Percentiles rank a stretch among this genome's conserved stretches.
Conservation (phyloP, 2,113 vertebrate genomes). For the Nycticryphes semicollaris region DNA sequence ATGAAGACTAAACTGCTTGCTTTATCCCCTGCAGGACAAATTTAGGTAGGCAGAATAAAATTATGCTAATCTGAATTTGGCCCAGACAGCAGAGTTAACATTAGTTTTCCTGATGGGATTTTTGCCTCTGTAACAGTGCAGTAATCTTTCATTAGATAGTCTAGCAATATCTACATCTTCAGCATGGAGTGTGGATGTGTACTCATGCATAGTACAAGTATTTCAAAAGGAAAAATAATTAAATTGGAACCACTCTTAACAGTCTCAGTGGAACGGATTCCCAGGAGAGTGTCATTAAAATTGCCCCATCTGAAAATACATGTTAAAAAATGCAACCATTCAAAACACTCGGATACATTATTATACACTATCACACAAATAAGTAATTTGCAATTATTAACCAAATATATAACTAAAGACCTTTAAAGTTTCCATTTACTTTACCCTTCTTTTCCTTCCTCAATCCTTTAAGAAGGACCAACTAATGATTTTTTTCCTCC, state of each 20-base stretch:
- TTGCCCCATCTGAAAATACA: background rate
- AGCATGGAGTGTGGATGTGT: background rate
- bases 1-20: background rate
- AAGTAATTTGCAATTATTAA: background rate
- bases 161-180: background rate
- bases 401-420: background rate
- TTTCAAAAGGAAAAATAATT: background rate
- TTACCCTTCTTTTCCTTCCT: background rate
- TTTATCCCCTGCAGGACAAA: background rate
- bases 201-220: background rate
- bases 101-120: background rate
- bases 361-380: background rate
- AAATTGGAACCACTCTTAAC: background rate
- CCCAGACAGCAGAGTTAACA: background rate
- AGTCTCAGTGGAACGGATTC: background rate
- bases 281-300: background rate
- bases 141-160: background rate
- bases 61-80: background rate
- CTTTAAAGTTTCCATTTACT: background rate
- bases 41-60: background rate
- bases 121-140: background rate
- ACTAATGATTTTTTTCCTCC: background rate
- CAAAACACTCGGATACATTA: background rate
- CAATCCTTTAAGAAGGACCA: background rate
- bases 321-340: background rate